Base-by-base conservation (phyloP, 2,113 vertebrate genomes). In the Mesocricetus auratus region DNA sequence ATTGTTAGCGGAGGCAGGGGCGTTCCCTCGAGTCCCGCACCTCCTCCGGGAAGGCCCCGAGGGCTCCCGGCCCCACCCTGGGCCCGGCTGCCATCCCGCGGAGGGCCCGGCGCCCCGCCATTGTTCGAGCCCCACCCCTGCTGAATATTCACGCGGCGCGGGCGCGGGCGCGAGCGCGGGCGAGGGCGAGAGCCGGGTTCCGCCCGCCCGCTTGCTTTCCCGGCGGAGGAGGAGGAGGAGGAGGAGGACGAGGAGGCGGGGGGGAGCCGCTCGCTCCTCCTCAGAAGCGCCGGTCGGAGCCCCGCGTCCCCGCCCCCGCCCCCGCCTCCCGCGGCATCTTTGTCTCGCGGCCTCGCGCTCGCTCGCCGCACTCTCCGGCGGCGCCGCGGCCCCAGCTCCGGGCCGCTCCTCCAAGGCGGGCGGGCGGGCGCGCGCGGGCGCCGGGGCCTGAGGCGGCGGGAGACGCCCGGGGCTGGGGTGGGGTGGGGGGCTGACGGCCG, bases 151-250 rank as follows among this genome's bases (percentile, higher is more conserved):
- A 95, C 66, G 45, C 91, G 6, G 66, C 19, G 60, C 73, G 42
- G 77, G 93, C 64, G 47, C 64, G 71, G 36, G 53, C 88, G 19
- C n/a, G 94, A n/a, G n/a, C n/a, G n/a, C n/a, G n/a, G 39, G 58
- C n/a, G 95, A 45, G 91, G 53, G 96, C n/a, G 50, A 42, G 96
- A 88, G 97, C 87, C 98, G 94, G 98, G 97, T 98, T 98, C 98
- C 98, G 98, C 98, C 96, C 96, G 50, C 50, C 50, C 50, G 50
- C 50, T 9, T 33, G 98, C 68, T 98, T 98, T 98, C 98, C 98
- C 97, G 98, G 81, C 82, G 92, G 97, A 94, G 98, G 81, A 97
- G 97, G 97, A 31, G 98, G 97, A 68, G 68, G 31, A 33, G 66
- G 31, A 31, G 64, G 33, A 33, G 66, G 66, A 33, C 12, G 64